Base-by-base conservation (phyloP, 2,113 vertebrate species). In the Cyprinus carpio region DNA sequence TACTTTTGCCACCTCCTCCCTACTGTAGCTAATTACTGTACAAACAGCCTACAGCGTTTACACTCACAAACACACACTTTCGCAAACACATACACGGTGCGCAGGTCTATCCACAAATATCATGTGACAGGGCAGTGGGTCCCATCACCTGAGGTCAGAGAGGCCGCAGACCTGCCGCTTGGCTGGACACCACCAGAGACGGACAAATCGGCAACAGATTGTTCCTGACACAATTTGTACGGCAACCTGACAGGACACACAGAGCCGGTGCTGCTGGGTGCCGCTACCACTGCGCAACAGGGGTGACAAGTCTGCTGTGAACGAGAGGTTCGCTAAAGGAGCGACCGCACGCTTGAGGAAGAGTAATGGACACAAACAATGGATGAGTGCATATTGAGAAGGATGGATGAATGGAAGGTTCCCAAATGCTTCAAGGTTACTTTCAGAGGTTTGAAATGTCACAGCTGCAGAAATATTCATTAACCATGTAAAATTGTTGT, bases 141-240 rank as follows among this genome's bases (percentile, higher is more conserved):
- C 93, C 92, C 90, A 94, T 95, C 95, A 96, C 93, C 95, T 94
- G 94, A 90, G 95, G 95, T 96, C 94, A 96, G 93, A 92, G 94
- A 88, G 92, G 46, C 58, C 83, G 90, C 92, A 93, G 94, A 94
- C 93, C 93, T 91, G 93, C 92, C 93, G 86, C 82, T 87, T 79
- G 74, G 80, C 87, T 88, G 93, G 91, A 94, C 89, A 89, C 83
- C 58, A 58, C 62, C 92, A 93, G 93, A 93, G 92, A 92, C 89
- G 87, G 90, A 93, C 92, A 92, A 92, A 91, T 92, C 92, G 92
- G 91, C 92, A 94, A 90, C 95, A 96, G 96, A 96, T 97, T 93
- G 95, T 93, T 95, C 94, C 93, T 96, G 96, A 96, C 95, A 96
- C 94, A 94, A 96, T 93, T 94, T 95, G 94, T 95, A 40, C 79